Base-by-base conservation (phyloP, 2,888 invertebrate species). In the Drosophila phalerata region DNA sequence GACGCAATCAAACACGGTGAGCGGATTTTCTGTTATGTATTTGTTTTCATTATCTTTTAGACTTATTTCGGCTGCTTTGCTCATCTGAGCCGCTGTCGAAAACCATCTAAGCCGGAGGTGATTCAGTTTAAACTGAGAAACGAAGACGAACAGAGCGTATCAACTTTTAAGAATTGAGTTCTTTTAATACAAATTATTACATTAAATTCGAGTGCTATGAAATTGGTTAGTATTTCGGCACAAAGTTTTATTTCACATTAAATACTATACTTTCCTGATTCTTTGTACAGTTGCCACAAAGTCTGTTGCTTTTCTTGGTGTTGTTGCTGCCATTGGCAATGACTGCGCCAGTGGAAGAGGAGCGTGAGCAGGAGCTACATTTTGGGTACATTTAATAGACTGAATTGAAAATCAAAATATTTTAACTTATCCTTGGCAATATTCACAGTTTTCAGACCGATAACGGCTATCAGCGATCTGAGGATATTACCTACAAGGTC, bases 391-490 rank as follows among this genome's bases (percentile, higher is more conserved):
- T 28, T 30, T 28, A n/a, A 10, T 5, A 45, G 1, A 38, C 13
- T 4, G n/a, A 9, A 9, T 22, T 10, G 0, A 25, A 19, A 11
- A 9, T 42, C 8, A 0, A 28, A 8, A 30, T 25, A 17, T 2
- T 17, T 15, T 37, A 5, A 19, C 11, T 37, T 30, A n/a, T 6
- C 10, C 5, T 28, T 1, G 32, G 1, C 1, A 13, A 22, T 13
- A 42, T 5, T 42, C 10, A 6, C 19, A 92, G 92, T 10, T 92
- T 89, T 61, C 85, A 92, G 52, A 91, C 91, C 0, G 91, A 90
- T 63, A 91, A 92, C 32, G 92, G 92, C 0, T 87, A 92, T 67
- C 81, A 83, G 40, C 82, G 92, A 15, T 85, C 83, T 8, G 92
- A 92, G 73, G 86, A 90, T 28, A 86, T 91, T 10, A 87, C 83